Conservation (phyloP, 2,797 vertebrate species). For the Schizothorax lantsangensis region DNA sequence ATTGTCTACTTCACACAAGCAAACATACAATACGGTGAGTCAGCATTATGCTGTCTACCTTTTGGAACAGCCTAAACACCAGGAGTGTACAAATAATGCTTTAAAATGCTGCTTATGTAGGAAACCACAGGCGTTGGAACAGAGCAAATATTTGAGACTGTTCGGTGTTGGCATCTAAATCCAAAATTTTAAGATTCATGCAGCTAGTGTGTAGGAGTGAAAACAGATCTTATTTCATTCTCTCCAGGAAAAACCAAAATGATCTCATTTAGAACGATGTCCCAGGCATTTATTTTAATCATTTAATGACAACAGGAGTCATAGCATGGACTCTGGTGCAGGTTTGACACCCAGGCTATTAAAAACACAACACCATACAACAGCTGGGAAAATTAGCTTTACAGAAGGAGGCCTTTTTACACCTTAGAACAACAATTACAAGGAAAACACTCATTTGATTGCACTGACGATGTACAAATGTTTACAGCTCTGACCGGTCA, state of each 20-base stretch:
- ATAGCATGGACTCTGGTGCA: slow-evolving; percentile 6
- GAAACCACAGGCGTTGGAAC: background rate
- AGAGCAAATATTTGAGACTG: slow-evolving; percentile 31
- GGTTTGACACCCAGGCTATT: slow-evolving; percentile 7
- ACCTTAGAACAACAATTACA: slow-evolving; percentile 6
- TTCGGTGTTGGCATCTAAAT: slow-evolving; percentile 11
- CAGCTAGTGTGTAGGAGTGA: slow-evolving; percentile 29
- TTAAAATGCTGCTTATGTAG: background rate
- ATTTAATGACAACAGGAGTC: slow-evolving; percentile 39
- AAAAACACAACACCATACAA: slow-evolving; percentile 19
- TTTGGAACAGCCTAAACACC: background rate
- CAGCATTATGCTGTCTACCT: background rate
- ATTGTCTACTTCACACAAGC: background rate
- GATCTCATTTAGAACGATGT: slow-evolving; percentile 36
- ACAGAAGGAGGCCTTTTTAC: slow-evolving; percentile 41
- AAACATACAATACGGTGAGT: background rate
- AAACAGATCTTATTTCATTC: slow-evolving; percentile 42
- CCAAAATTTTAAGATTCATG: slow-evolving; percentile 7
- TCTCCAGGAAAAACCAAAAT: slow-evolving; percentile 46
- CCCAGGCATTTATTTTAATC: slow-evolving; percentile 12
- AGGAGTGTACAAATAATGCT: background rate
- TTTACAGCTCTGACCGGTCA: slow-evolving; percentile 33
- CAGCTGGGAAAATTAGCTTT: slow-evolving; percentile 10
- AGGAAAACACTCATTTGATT: slow-evolving; percentile 6
- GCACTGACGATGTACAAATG: slow-evolving; percentile 32